Evolutionary conservation across 37 sponge, comb jelly and placozoan species (phyloP).

Genomic region (Crambe crambe): DNA sequence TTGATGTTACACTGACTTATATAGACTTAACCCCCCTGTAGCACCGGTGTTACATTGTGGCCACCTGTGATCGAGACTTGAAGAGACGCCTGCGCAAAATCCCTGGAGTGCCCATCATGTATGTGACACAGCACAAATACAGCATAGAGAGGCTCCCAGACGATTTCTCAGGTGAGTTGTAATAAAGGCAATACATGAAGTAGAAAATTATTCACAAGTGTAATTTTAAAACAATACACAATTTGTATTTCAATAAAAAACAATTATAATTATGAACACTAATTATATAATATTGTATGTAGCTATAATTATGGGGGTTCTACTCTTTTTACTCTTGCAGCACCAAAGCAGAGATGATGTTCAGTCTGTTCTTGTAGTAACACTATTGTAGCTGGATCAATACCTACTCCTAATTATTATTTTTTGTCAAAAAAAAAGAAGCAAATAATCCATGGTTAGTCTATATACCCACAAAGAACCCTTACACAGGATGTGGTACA

Average conservation of each 20-base stretch:
- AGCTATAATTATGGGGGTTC: neutral
- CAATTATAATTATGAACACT: neutral
- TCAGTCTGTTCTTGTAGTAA: neutral
- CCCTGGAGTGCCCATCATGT: conserved; percentile 99
- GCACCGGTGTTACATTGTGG: conserved; percentile 98
- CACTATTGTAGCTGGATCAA: no score
- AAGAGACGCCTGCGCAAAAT: conserved; percentile 95
- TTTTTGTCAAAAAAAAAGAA: no score
- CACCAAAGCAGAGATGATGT: neutral
- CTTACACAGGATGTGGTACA: no score
- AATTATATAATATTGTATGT: neutral
- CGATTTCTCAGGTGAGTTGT: conserved; percentile 84
- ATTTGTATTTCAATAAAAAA: no score
- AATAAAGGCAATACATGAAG: no score
- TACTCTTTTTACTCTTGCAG: neutral
- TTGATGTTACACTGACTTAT: no score
- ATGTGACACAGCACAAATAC: conserved; percentile 89
- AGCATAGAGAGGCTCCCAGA: conserved; percentile 98
- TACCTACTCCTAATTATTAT: no score
- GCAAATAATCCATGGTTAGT: no score
- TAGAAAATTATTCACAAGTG: no score
- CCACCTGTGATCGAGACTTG: conserved; percentile 97
- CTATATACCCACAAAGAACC: no score
- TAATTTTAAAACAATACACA: no score
- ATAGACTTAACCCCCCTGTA: no score